A percentile compares a stretch with the other conserved stretches of the same genome.
Evolutionary conservation across 2,888 invertebrate species (phyloP).

Genomic region (Pheosia gnoma): DNA sequence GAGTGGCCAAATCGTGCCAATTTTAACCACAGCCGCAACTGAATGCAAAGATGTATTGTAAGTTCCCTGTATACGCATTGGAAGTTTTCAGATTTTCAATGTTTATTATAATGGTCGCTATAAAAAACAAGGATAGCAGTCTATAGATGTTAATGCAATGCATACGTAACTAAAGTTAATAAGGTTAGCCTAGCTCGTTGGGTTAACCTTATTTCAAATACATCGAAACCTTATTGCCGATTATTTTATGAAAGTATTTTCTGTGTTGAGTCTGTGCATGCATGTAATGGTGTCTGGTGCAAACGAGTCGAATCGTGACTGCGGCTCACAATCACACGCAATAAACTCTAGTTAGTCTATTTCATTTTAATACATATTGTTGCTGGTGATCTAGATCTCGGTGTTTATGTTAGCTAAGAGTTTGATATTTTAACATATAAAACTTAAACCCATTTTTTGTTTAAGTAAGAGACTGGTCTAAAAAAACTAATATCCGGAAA

Average conservation of each 20-base stretch:
- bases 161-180: too few relatives aligned
- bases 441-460: too few relatives aligned
- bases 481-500: too few relatives aligned
- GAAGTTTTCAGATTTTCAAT: neutral
- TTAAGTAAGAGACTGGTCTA: too few relatives aligned
- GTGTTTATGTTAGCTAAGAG: too few relatives aligned
- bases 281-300: conserved; percentile 54
- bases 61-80: too few relatives aligned
- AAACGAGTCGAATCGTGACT: conserved; percentile 62
- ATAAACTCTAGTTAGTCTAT: conserved; percentile 49
- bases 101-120: neutral
- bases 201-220: neutral
- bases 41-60: neutral
- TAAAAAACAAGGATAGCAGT: too few relatives aligned
- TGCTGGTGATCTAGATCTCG: neutral
- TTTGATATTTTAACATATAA: too few relatives aligned
- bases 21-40: neutral
- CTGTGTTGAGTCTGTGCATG: conserved; percentile 28
- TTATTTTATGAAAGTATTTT: conserved; percentile 5
- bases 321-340: conserved; percentile 52
- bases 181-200: neutral
- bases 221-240: neutral
- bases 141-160: too few relatives aligned
- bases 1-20: neutral
- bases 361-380: conserved; percentile 30